These are phyloP conservation scores for Polyommatus icarus DNA, from an alignment of 2,888 invertebrate genomes.

Conservation along the genomic window DNA sequence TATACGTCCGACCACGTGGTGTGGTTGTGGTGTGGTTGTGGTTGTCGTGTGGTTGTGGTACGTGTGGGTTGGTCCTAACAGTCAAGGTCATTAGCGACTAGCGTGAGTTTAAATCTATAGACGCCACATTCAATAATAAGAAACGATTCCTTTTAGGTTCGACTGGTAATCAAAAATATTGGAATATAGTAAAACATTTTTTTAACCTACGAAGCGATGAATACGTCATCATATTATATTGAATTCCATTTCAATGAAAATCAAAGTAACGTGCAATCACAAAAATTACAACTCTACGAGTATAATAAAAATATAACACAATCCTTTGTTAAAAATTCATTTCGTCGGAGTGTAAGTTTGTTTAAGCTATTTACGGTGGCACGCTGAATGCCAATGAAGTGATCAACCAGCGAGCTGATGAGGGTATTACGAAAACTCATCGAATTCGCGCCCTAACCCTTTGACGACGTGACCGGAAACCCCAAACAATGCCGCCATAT, in stretches of 20 bases:
- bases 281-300: neutral
- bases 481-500: constrained; percentile 45
- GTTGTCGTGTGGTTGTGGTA: too few species aligned
- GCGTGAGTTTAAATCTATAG: too few species aligned
- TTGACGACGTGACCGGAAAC: constrained; percentile 63
- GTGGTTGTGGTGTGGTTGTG: too few species aligned
- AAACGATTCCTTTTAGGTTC: too few species aligned
- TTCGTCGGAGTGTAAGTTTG: constrained; percentile 19
- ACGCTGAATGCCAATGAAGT: constrained; percentile 55
- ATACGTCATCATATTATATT: too few species aligned
- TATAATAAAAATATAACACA: neutral
- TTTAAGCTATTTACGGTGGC: constrained; percentile 28
- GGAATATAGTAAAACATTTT: too few species aligned
- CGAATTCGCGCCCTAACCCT: constrained; percentile 68
- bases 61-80: too few species aligned
- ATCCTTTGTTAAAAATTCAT: constrained; percentile 23
- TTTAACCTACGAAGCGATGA: too few species aligned
- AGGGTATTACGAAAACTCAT: constrained; percentile 63
- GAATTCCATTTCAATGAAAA: neutral
- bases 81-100: too few species aligned
- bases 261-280: neutral
- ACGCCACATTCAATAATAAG: too few species aligned
- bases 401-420: constrained; percentile 57
- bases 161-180: too few species aligned
- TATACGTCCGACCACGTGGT: too few species aligned